Conservation (phyloP, 2,888 invertebrate species). For the Lottia gigantea region DNA sequence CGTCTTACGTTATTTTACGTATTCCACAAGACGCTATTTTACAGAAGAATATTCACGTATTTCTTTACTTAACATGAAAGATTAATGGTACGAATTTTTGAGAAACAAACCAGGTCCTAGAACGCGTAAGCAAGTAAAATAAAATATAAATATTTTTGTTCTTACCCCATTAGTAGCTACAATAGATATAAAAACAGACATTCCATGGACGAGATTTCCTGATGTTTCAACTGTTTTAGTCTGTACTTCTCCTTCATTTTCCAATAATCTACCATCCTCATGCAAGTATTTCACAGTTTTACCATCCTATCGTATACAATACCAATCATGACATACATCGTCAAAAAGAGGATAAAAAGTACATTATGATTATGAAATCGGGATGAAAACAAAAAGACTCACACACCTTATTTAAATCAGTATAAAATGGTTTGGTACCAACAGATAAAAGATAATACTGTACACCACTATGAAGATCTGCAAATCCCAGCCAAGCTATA, state of each 20-base stretch:
- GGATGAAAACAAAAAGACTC: too few relatives aligned
- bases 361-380: too few relatives aligned
- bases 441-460: slow-evolving; percentile 28
- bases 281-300: neutral
- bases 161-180: neutral
- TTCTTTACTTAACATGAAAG: too few relatives aligned
- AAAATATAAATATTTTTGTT: too few relatives aligned
- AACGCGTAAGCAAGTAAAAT: too few relatives aligned
- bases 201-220: neutral
- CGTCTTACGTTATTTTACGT: too few relatives aligned
- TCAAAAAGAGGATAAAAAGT: too few relatives aligned
- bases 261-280: neutral
- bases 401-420: slow-evolving; percentile 31
- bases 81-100: too few relatives aligned
- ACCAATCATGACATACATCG: neutral
- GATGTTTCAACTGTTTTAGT: neutral
- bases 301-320: neutral
- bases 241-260: neutral
- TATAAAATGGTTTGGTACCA: slow-evolving; percentile 28
- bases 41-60: too few relatives aligned
- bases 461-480: slow-evolving; percentile 36
- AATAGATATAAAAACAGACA: neutral
- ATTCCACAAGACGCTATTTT: too few relatives aligned
- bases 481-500: slow-evolving; percentile 38
- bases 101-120: too few relatives aligned